Base-by-base conservation (phyloP, 2,888 invertebrate genomes). In the Rugalucina vietnamica region DNA sequence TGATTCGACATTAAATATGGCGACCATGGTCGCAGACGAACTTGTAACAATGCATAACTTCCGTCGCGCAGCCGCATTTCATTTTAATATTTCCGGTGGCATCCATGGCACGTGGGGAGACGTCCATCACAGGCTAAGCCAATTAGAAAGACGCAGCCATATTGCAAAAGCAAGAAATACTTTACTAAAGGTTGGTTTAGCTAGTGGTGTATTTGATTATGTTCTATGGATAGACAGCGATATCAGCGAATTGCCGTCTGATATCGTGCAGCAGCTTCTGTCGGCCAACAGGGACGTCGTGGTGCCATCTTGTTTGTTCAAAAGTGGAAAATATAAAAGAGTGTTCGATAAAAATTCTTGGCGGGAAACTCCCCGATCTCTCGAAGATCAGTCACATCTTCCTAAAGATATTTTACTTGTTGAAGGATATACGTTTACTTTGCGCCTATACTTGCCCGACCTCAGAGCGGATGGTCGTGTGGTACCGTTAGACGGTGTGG, bases 191-290 rank as follows among this genome's bases (percentile, higher is more conserved):
- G 76, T 84, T 8, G 91, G 88, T n/a, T 76, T 94, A 27, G 86
- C 89, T 32, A 75, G 50, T 37, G 84, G 78, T 8, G 29, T 73
- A 1, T 81, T 83, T 37, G 91, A 91, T 29, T 93, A 93, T 91
- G 93, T 92, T 3, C 60, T 94, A 36, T 94, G 94, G 94, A 89
- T 93, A 34, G 94, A 94, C 76, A 91, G 90, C 72, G 94, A 94
- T 78, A 88, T 94, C 8, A 81, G 86, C 1, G 79, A 86, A 36
- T 76, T 93, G 18, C 93, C 94, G 0, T 32, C 75, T 12, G 92
- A 94, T 79, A 81, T 94, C n/a, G 87, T 94, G 29, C 90, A 94
- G 83, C 93, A 92, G 71, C 80, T 94, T 21, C 32, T 94, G 21
- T 91, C 87, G 27, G 90, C 93, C 0, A 82, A 90, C 12, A 89